phyloP scores from a whole-genome alignment of 2,797 vertebrate species.

The Craterocephalus amniculus region DNA sequence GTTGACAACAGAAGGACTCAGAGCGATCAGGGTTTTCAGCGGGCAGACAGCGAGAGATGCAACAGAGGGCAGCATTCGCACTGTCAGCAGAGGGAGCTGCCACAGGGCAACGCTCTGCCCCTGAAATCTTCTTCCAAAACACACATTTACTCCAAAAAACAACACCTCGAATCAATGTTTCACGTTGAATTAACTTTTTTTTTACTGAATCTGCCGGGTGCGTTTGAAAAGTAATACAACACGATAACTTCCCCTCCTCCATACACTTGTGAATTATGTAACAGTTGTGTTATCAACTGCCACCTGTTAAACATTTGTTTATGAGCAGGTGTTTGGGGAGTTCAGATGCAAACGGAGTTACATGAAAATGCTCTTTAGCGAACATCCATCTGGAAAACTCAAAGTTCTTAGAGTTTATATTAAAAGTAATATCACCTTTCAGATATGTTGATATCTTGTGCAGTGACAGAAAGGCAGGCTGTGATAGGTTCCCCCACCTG shows the following conservation, averaged over 20 bases:
- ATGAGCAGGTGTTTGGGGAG: background rate
- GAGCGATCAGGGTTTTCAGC: background rate
- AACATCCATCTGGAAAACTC: background rate
- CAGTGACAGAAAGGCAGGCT: background rate
- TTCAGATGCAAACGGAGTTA: background rate
- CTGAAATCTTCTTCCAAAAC: background rate
- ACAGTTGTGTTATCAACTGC: background rate
- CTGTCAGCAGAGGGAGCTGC: conserved; percentile 2
- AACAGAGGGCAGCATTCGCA: conserved; percentile 40
- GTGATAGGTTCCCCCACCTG: conserved; percentile 4
- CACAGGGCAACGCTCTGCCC: background rate
- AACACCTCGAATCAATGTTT: background rate
- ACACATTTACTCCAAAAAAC: background rate
- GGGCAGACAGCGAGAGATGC: conserved; percentile 21
- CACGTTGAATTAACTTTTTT: background rate
- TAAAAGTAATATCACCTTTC: too few species aligned
- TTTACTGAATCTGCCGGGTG: too few species aligned
- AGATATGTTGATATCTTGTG: too few species aligned
- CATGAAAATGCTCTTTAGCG: background rate
- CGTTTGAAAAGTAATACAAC: too few species aligned
- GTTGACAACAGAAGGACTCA: conserved; percentile 15
- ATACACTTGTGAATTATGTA: too few species aligned
- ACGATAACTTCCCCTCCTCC: too few species aligned
- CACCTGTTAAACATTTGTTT: background rate
- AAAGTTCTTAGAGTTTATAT: background rate